phyloP scores from a whole-genome alignment of 2,888 invertebrate genomes.

The Drosophila diplacantha region DNA sequence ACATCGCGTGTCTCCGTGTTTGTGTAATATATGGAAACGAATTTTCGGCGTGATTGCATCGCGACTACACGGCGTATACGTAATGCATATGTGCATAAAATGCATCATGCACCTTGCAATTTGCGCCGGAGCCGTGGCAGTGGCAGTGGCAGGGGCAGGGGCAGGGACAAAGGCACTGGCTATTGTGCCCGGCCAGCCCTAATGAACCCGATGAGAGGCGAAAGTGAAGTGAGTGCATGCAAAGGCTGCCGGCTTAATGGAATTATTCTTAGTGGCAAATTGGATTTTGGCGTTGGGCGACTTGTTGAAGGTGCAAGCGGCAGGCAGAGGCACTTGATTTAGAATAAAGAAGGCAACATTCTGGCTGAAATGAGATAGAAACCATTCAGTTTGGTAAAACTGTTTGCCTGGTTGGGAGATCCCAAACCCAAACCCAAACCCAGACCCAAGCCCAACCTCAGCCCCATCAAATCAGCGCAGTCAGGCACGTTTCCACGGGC shows the following conservation, averaged over 20 bases:
- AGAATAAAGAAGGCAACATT: background rate
- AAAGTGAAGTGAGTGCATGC: conserved; percentile 8
- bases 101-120: conserved; percentile 37
- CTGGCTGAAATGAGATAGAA: background rate
- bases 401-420: conserved; percentile 28
- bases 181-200: conserved; percentile 11
- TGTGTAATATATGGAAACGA: conserved; percentile 43
- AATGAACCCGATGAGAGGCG: conserved; percentile 24
- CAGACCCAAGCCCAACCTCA: background rate
- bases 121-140: conserved; percentile 8
- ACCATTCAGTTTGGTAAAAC: conserved; percentile 9
- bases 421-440: background rate
- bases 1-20: conserved; percentile 8
- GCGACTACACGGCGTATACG: conserved; percentile 44
- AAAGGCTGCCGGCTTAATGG: conserved; percentile 8
- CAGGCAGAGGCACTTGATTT: background rate
- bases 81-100: conserved; percentile 42
- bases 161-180: background rate
- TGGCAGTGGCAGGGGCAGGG: background rate
- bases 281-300: conserved; percentile 18
- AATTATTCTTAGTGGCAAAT: conserved; percentile 27
- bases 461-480: conserved; percentile 32
- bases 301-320: conserved; percentile 21
- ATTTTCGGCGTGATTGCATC: conserved; percentile 50
- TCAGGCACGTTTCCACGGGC: conserved; percentile 44